Evolutionary conservation across 1,140 invertebrate genomes (phyloP), one percentile per base, ranked within the genome.

Genomic region (Sycophila sp.): DNA sequence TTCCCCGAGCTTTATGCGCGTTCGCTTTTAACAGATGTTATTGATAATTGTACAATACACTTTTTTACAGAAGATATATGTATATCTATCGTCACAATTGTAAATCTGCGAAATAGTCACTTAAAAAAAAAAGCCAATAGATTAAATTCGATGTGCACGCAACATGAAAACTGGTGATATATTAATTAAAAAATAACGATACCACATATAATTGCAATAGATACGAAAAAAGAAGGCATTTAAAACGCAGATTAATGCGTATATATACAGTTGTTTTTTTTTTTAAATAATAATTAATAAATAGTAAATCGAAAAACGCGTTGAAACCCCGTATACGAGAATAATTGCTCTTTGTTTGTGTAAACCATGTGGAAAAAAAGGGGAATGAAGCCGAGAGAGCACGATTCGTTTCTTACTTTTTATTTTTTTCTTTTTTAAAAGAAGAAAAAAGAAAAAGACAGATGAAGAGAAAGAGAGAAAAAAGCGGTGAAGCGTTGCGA

Each of bases 51-150:
- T 68, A 68, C 66, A 51, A 68, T 68, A 68, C 38, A 47, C 19
- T 60, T 68, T 32, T 68, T 68, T 59, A 68, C 66, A 53, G 26
- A 15, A 60, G 40, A 68, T 55, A 68, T 59, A 56, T 67, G 45
- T 67, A 32, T 58, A 30, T 66, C 28, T 45, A 30, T 8, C 10
- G 6, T 22, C n/a, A 51, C 2, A 40, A 28, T 19, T 53, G 19
- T 32, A 42, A 36, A 26, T 49, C 15, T 19, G 47, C 22, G 22
- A 62, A 60, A 62, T 45, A 69, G 58, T 45, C 56, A 53, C 17
- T 28, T 47, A 19, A 24, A 26, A 34, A 2, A 4, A 47, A 66
- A 19, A 4, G 8, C 30, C 38, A 65, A 32, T 22, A n/a, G 17
- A 36, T 6, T 13, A 42, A 56, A 66, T 65, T 53, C 22, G n/a